These are phyloP conservation scores for Clepsis dumicolana DNA, from an alignment of 2,888 invertebrate genomes.

Conservation along the genomic window DNA sequence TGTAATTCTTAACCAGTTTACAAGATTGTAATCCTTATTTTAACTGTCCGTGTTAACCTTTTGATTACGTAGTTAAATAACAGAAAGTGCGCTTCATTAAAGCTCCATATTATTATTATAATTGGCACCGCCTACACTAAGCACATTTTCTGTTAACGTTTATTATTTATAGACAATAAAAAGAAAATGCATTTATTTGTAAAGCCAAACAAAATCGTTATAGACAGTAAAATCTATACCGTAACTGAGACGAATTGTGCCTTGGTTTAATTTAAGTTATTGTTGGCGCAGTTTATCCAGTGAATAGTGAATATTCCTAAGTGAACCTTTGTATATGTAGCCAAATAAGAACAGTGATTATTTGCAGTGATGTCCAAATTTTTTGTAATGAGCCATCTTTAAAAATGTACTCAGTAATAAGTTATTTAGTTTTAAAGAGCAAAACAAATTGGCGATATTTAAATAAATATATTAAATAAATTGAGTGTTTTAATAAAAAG, in stretches of 20 bases:
- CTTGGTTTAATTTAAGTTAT: too few species aligned
- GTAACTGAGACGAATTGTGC: too few species aligned
- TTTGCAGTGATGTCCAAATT: conserved; percentile 1
- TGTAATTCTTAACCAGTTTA: not conserved
- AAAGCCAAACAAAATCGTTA: not conserved
- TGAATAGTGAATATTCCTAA: too few species aligned
- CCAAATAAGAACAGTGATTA: not conserved
- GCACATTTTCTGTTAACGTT: conserved; percentile 26
- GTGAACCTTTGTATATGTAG: too few species aligned
- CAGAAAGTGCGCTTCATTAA: conserved; percentile 21
- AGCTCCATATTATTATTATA: not conserved
- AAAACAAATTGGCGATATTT: not conserved
- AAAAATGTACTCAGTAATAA: conserved; percentile 9
- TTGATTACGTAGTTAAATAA: conserved; percentile 12
- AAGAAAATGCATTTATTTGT: not conserved
- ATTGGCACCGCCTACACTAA: conserved; percentile 15
- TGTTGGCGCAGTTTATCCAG: too few species aligned
- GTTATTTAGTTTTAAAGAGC: conserved; percentile 26
- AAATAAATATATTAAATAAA: conserved; percentile 37
- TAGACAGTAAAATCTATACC: too few species aligned
- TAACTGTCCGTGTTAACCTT: not conserved
- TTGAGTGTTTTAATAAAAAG: conserved; percentile 34
- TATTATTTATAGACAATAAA: not conserved
- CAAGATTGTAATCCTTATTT: not conserved
- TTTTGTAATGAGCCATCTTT: not conserved